Evolutionary conservation across 2,888 invertebrate species (phyloP), one percentile per base, ranked within the genome.

Genomic region (Cheilosia scutellata): DNA sequence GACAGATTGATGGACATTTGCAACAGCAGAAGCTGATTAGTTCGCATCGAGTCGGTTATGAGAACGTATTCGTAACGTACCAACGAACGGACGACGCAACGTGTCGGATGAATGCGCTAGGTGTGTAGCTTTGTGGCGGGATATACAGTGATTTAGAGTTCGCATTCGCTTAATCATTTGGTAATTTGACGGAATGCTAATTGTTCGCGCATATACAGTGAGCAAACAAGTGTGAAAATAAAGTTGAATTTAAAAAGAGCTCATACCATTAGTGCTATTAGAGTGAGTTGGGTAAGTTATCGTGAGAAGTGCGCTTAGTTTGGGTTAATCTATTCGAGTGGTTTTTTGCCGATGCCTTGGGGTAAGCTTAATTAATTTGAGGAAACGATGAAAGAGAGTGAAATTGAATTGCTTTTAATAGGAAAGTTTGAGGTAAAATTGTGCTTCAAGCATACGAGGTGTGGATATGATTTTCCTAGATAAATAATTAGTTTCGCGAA

Each of bases 11-110:
- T 71, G 68, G 76, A 63, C 72, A 82, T 77, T 49, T 80, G 80
- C 82, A 77, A 55, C 72, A 58, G 63, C 71, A 76, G 82, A 82
- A 82, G 72, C 72, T 68, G 76, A 72, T 82, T 76, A 86, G 86
- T 86, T 77, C 47, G 53, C 76, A 76, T 86, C 62, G 86, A 72
- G 86, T 62, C 86, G 82, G 82, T 82, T 71, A 80, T 80, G 70
- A 71, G 84, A 84, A 68, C 72, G 20, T 20, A 20, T 20, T 1
- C 20, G 20, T 20, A 20, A 20, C 20, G 82, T 51, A 82, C 57
- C 53, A 40, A 53, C 68, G 20, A 62, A 6, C 58, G 65, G 25
- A 55, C 57, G 9, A 58, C 75, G n/a, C n/a, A n/a, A 33, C 60
- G 40, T 44, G 25, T 44, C 44, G 16, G 44, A 40, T 20, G 68